Evolutionary conservation across 2,113 vertebrate genomes (phyloP), one percentile per base, ranked within the genome.

Genomic region (Grallaria varia): DNA sequence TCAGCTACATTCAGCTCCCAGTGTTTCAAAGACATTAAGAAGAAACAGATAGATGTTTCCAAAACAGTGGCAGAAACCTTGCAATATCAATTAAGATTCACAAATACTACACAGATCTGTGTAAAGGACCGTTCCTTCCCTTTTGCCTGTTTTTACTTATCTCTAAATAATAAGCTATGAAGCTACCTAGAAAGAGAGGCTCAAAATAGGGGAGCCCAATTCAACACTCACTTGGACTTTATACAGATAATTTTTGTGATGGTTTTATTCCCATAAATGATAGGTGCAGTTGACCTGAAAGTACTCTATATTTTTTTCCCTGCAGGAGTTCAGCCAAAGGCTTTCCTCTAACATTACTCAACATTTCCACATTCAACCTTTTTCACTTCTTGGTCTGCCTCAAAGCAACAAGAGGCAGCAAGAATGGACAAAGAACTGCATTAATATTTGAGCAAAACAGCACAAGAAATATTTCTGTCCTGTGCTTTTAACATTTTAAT

Each of bases 361-460:
- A 85, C 39, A 77, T 42, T 86, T 94, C 39, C 35, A 93, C 27
- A 42, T 40, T 90, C 33, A 74, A 44, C 59, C 21, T 88, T 79
- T 92, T 86, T 53, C 39, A 74, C 50, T 69, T 50, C 60, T 86
- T 67, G 42, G 35, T 80, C 55, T 30, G 42, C 59, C 74, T 81
- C 75, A 88, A 85, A 96, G 90, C 42, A 90, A 73, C 1, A 3
- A 69, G 23, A 83, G 12, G 42, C 37, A 93, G 72, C 45, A 93
- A 88, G 64, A 95, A 56, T 2, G 12, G 42, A 59, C 50, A 91
- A 66, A 87, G 79, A 69, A 86, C 59, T 84, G 47, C 93, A 95
- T 97, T 89, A 96, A 94, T 95, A 93, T 94, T 94, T 95, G 90
- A 96, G 90, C 27, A 96, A 56, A 90, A 80, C 8, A 74, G 78